Evolutionary conservation across 2,888 invertebrate species (phyloP).

Genomic region (Nomada fabriciana): DNA sequence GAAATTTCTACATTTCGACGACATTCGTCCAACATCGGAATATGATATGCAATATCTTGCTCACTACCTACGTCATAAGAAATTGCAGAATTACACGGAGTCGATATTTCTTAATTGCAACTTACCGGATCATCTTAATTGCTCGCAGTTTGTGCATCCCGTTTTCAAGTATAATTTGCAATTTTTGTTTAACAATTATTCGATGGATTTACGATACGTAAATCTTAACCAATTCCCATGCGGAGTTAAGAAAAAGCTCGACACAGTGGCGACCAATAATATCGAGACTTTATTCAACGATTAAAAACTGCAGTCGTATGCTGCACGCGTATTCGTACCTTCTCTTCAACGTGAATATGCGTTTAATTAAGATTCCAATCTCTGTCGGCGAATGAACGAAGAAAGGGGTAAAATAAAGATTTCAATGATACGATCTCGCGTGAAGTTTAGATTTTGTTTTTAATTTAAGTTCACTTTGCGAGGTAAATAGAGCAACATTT

Average conservation of each 20-base stretch:
- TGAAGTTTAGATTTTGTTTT: no score
- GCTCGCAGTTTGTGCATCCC: not conserved
- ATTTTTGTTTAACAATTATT: constrained; percentile 2
- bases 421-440: not conserved
- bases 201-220: constrained; percentile 23
- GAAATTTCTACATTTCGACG: not conserved
- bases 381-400: not conserved
- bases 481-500: not conserved
- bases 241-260: not conserved
- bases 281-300: constrained; percentile 32
- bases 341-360: not conserved
- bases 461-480: no score
- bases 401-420: not conserved
- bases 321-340: not conserved
- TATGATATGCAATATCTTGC: not conserved
- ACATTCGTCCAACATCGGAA: not conserved
- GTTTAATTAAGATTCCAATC: constrained; percentile 21
- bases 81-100: not conserved
- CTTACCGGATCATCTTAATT: constrained; percentile 13
- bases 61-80: not conserved
- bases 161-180: not conserved
- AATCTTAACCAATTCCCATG: constrained; percentile 19
- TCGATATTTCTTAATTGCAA: constrained; percentile 7
- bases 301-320: constrained; percentile 8
- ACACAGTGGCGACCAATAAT: constrained; percentile 6